Evolutionary conservation across 2,113 vertebrate genomes (phyloP).

Genomic region (Chaetops frenatus): DNA sequence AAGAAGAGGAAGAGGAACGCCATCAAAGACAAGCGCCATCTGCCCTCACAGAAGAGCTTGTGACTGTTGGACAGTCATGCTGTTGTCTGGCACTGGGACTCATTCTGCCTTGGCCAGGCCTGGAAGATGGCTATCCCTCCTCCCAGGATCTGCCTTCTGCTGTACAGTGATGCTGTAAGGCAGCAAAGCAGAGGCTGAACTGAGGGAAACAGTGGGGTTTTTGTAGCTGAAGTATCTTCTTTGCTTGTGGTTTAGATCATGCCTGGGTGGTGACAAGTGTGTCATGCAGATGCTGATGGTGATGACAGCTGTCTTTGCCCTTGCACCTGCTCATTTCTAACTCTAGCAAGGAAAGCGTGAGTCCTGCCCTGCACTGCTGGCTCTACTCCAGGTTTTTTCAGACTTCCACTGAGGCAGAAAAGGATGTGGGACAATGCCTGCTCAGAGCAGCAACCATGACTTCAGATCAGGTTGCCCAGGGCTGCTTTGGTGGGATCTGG

Average conservation of each 20-base stretch:
- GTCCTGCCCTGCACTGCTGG: not conserved
- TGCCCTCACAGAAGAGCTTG: slow-evolving; percentile 73
- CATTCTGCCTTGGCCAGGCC: not conserved
- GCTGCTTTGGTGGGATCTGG: not conserved
- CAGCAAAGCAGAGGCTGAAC: not conserved
- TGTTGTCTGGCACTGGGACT: not conserved
- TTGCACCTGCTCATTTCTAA: not conserved
- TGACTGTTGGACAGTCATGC: not conserved
- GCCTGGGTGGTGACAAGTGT: not conserved
- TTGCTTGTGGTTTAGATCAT: not conserved
- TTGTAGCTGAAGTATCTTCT: not conserved
- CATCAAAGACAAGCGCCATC: slow-evolving; percentile 81
- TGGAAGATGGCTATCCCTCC: not conserved
- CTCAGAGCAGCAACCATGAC: not conserved
- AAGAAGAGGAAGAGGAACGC: slow-evolving; percentile 94
- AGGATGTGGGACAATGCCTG: not conserved
- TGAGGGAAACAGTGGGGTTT: not conserved
- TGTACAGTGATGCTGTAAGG: not conserved
- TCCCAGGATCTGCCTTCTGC: not conserved
- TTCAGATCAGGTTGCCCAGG: not conserved
- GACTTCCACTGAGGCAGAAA: not conserved
- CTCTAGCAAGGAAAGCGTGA: not conserved
- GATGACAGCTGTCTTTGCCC: not conserved
- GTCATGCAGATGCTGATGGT: not conserved
- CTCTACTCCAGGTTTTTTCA: not conserved